phyloP scores from a whole-genome alignment of 2,113 vertebrate genomes.

The Colius striatus region DNA sequence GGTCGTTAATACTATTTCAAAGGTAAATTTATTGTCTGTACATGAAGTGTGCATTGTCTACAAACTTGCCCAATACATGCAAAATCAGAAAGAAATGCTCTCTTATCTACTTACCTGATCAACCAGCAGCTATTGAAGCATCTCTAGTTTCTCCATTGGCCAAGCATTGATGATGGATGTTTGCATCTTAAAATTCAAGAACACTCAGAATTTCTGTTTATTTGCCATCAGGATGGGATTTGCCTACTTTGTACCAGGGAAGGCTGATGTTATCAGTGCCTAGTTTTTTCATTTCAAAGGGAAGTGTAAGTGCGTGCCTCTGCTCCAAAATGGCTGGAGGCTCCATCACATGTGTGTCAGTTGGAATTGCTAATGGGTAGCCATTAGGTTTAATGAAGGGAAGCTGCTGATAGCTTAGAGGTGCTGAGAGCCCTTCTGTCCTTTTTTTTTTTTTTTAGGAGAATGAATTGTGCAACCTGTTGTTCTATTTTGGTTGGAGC shows the following conservation, averaged over 20 bases:
- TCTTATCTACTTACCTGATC: neutral
- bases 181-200: neutral
- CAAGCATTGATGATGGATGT: neutral
- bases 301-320: neutral
- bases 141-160: neutral
- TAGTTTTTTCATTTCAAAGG: neutral
- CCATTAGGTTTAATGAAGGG: slow-evolving; percentile 71
- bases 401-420: slow-evolving; percentile 54
- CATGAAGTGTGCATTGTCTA: neutral
- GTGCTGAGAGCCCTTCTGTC: slow-evolving; percentile 65
- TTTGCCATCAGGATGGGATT: neutral
- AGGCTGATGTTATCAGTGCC: neutral
- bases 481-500: neutral
- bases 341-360: slow-evolving; percentile 32
- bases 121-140: neutral
- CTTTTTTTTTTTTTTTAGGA: slow-evolving; percentile 55
- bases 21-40: neutral
- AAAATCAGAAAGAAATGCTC: neutral
- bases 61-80: neutral
- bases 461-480: slow-evolving; percentile 52
- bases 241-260: neutral
- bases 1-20: neutral
- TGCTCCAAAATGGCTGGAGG: slow-evolving; percentile 29
- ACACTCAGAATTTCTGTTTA: neutral
- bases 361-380: slow-evolving; percentile 49